Conservation (phyloP, 1,140 invertebrate species). For the Teleopsis dalmanni region DNA sequence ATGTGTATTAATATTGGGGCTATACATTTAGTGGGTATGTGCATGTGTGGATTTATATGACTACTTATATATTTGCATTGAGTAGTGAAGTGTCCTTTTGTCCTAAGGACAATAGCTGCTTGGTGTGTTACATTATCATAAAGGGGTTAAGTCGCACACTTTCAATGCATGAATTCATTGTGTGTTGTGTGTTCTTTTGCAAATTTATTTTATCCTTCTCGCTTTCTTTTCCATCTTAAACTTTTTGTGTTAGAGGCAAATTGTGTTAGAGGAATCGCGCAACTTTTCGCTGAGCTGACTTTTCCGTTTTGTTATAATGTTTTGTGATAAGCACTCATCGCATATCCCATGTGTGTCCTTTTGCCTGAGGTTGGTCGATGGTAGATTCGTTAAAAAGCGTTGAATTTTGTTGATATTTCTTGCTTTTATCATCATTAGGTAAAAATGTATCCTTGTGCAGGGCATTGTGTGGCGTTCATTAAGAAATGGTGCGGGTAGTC, state of each 20-base stretch:
- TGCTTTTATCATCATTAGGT: conserved; percentile 18
- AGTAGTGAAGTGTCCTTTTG: conserved; percentile 28
- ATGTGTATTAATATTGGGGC: neutral
- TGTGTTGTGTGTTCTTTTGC: too few species aligned
- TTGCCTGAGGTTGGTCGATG: conserved; percentile 28
- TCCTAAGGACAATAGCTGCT: conserved; percentile 42
- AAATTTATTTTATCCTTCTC: too few species aligned
- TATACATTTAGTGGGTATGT: neutral
- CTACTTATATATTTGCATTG: conserved; percentile 5
- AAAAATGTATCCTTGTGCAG: too few species aligned
- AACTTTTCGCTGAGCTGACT: too few species aligned
- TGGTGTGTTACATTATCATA: conserved; percentile 40
- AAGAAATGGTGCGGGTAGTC: too few species aligned
- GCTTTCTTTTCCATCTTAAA: too few species aligned
- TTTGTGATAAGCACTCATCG: too few species aligned
- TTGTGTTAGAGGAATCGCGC: too few species aligned
- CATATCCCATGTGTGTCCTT: conserved; percentile 32
- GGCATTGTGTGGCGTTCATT: too few species aligned
- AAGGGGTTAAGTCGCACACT: conserved; percentile 43
- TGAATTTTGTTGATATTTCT: conserved; percentile 22
- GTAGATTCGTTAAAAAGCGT: conserved; percentile 13
- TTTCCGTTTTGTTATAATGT: too few species aligned
- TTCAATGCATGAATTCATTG: too few species aligned
- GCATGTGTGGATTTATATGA: neutral
- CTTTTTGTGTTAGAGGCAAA: too few species aligned